phyloP scores from a whole-genome alignment of 2,113 vertebrate species.

The Stegostoma tigrinum region DNA sequence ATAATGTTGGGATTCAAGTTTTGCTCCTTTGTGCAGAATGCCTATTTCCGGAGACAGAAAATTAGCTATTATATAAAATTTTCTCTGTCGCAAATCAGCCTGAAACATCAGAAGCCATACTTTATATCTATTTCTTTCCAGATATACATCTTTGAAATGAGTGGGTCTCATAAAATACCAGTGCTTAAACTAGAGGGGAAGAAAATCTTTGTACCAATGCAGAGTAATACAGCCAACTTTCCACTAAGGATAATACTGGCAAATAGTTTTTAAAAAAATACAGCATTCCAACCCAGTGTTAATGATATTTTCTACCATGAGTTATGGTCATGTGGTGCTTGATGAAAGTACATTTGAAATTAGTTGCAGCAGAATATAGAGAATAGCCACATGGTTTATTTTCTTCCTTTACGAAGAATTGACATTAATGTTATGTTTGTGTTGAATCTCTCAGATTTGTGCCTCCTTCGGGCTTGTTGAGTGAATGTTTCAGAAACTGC shows the following conservation, averaged over 20 bases:
- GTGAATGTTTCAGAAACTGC: background rate
- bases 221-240: slow-evolving; percentile 3
- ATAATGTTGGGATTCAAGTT: background rate
- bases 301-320: background rate
- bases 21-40: background rate
- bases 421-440: background rate
- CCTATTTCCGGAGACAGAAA: background rate
- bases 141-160: background rate
- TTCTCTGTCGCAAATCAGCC: background rate
- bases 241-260: background rate
- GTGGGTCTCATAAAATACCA: background rate
- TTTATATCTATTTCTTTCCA: background rate
- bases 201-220: background rate
- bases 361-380: background rate
- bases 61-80: background rate
- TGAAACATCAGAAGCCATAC: background rate
- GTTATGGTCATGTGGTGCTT: background rate
- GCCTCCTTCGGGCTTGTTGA: background rate
- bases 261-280: background rate
- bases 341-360: background rate
- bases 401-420: background rate
- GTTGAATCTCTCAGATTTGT: background rate
- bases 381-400: background rate
- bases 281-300: slow-evolving; percentile 1
- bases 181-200: background rate